Conservation (phyloP, 2,113 vertebrate genomes). For the Gymnogyps californianus region DNA sequence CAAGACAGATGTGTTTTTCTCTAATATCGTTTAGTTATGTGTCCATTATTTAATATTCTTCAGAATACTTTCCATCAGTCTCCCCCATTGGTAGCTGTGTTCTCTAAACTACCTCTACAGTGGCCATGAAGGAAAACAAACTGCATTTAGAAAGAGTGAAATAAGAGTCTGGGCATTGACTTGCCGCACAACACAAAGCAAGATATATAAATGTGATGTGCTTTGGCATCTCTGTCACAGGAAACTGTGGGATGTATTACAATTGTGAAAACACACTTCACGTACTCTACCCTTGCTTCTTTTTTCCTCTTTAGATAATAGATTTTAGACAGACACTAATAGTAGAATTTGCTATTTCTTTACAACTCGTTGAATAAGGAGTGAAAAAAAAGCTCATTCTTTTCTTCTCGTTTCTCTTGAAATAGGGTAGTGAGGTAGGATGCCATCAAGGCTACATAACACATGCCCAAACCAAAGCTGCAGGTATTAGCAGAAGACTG, state of each 20-base stretch:
- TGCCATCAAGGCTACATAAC: neutral
- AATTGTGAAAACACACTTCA: neutral
- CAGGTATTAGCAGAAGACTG: fast-evolving
- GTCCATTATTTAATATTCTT: neutral
- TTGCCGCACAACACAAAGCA: neutral
- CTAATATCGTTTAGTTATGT: neutral
- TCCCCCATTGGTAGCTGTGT: neutral
- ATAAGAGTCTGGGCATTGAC: too few relatives aligned
- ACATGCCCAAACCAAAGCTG: neutral
- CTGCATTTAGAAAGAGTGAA: neutral
- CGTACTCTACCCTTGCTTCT: fast-evolving
- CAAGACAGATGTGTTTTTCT: neutral
- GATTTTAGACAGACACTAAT: neutral
- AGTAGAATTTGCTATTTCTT: neutral
- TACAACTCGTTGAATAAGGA: neutral
- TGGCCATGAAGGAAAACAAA: fast-evolving
- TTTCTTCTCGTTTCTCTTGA: neutral
- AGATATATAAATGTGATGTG: too few relatives aligned
- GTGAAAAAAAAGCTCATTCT: neutral
- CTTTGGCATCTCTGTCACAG: neutral
- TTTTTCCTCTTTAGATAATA: neutral
- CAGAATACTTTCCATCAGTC: neutral
- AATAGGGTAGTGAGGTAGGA: neutral
- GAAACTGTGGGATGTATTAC: neutral
- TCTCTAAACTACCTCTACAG: neutral